Evolutionary conservation across 2,113 vertebrate species (phyloP), one percentile per base, ranked within the genome.

Genomic region (Rhineura floridana): DNA sequence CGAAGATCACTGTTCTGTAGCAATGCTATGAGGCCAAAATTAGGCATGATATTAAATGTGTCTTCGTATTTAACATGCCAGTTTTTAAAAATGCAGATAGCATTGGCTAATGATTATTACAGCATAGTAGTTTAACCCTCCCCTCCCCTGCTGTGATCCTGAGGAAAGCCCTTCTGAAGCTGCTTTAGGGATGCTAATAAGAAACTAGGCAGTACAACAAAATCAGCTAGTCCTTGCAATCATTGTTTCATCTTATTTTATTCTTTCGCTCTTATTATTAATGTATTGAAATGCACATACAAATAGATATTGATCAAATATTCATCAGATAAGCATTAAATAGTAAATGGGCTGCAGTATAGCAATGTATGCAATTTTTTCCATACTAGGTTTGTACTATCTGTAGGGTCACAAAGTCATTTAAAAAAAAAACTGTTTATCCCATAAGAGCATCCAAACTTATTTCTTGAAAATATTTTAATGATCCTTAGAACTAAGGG

Each of bases 401-500:
- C 33, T 83, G 87, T 89, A 91, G 59, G 85, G 36, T 44, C 85
- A 87, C 62, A 83, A 1, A 0, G 78, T 91, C 63, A 44, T 23
- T 46, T 25, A 59, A 59, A 19, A 59, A 59, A 59, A 91, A 81
- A 91, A 91, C 91, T 90, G 25, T 86, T 83, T n/a, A 8, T 85
- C 28, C 65, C 88, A 87, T 76, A 46, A 84, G 30, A 90, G 19
- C 59, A 83, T 5, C 11, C 17, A 70, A 90, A 72, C 36, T 28
- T 65, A 90, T n/a, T 69, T 90, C 91, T 91, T 83, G 59, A 88
- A 81, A 87, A 67, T 87, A 89, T 90, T 91, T 92, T 93, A 88
- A 93, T 87, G 82, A 91, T 90, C 73, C 76, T 63, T 83, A 81
- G 69, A 72, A 50, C 83, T 92, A 91, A 39, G 65, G 59, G n/a